Percentiles rank a stretch among this genome's conserved stretches.
These are phyloP conservation scores for Lutraria lutraria DNA, from an alignment of 2,888 invertebrate species.

Conservation along the genomic window DNA sequence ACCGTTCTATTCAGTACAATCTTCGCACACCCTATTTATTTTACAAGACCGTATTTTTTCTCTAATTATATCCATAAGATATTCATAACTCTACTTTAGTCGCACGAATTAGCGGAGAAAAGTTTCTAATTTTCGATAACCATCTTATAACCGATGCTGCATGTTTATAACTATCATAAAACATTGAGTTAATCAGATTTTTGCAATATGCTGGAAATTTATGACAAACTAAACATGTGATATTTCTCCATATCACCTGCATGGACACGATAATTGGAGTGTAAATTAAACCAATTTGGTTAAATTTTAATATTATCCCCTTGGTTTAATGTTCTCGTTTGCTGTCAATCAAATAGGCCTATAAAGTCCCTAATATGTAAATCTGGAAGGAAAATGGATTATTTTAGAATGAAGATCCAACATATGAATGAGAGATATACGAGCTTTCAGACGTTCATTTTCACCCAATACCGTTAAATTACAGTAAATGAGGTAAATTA, in stretches of 20 bases:
- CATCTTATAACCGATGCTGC: constrained; percentile 54
- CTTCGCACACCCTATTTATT: not conserved
- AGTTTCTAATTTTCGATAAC: constrained; percentile 70
- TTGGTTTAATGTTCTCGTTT: constrained; percentile 47
- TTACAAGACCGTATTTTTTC: not conserved
- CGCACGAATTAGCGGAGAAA: constrained; percentile 62
- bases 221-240: constrained; percentile 54
- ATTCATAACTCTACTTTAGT: constrained; percentile 17
- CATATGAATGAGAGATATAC: constrained; percentile 6
- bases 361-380: constrained; percentile 45
- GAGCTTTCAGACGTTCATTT: not conserved
- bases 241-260: constrained; percentile 58
- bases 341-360: constrained; percentile 34
- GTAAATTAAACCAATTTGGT: constrained; percentile 51
- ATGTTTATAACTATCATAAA: constrained; percentile 64
- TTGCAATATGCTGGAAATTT: constrained; percentile 60
- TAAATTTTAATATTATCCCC: constrained; percentile 47
- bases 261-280: constrained; percentile 29
- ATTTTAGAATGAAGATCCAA: not conserved
- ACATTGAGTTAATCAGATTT: constrained; percentile 66
- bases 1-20: constrained; percentile 11
- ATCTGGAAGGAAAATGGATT: constrained; percentile 29
- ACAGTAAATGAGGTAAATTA: constrained; percentile 25
- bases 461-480: constrained; percentile 1
- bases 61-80: constrained; percentile 8